These are phyloP conservation scores for Agrenia bidenticulata DNA, from an alignment of 2,888 invertebrate genomes.

Conservation along the genomic window DNA sequence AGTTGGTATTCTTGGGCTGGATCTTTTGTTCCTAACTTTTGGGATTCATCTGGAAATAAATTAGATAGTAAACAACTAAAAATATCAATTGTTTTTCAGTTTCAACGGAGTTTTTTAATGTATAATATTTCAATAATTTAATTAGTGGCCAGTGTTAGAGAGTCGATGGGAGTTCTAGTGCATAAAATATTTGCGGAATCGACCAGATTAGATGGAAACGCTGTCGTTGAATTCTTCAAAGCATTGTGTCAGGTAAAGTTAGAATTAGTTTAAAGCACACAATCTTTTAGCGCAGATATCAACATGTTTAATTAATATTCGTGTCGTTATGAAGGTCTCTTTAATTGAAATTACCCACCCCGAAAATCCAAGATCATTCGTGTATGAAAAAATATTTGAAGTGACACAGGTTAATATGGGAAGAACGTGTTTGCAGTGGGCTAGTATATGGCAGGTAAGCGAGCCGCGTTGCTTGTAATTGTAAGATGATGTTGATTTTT, in stretches of 20 bases:
- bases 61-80: conserved; percentile 31
- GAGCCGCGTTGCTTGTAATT: too few relatives aligned
- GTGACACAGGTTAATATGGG: conserved; percentile 39
- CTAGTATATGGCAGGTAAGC: conserved; percentile 43
- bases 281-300: neutral
- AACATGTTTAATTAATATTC: neutral
- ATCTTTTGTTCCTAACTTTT: conserved; percentile 33
- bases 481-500: too few relatives aligned
- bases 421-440: conserved; percentile 40
- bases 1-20: conserved; percentile 38
- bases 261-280: too few relatives aligned
- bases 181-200: conserved; percentile 43
- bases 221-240: conserved; percentile 43
- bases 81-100: neutral
- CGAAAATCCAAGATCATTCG: conserved; percentile 37
- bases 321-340: conserved; percentile 27
- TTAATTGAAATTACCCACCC: conserved; percentile 42
- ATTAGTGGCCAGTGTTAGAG: conserved; percentile 40
- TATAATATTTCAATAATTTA: conserved; percentile 6
- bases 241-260: conserved; percentile 37
- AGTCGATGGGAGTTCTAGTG: conserved; percentile 38
- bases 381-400: conserved; percentile 44
- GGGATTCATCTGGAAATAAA: conserved; percentile 30
- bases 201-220: conserved; percentile 35
- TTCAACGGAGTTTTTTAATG: too few relatives aligned